Evolutionary conservation across 2,797 vertebrate genomes (phyloP).

Genomic region (Apogon talboti): DNA sequence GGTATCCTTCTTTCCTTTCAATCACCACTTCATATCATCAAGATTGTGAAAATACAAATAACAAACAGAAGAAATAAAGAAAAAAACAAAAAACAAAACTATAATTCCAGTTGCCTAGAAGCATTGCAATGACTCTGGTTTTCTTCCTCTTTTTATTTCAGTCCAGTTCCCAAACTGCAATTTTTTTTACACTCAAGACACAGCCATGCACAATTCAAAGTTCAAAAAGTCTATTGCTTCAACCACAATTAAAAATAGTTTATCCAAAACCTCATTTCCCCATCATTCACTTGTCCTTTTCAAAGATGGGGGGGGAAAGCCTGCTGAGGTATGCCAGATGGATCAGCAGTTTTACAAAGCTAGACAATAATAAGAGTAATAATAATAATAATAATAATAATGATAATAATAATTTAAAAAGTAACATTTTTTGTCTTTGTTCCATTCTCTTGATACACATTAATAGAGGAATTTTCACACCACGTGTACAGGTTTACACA

Average conservation of each 20-base stretch:
- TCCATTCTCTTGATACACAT: conserved; percentile 92
- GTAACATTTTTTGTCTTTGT: conserved; percentile 88
- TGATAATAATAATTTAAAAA: conserved; percentile 91
- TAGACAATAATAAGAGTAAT: conserved; percentile 82
- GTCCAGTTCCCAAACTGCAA: conserved; percentile 97
- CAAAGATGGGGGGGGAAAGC: conserved; percentile 71
- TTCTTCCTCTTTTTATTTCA: conserved; percentile 86
- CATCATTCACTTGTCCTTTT: conserved; percentile 67
- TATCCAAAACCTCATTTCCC: conserved; percentile 84
- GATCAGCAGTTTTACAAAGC: conserved; percentile 92
- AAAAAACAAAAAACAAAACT: conserved; percentile 27
- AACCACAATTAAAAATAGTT: conserved; percentile 98
- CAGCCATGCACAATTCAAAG: conserved; percentile 99
- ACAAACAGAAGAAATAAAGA: conserved; percentile 1
- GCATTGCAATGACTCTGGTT: conserved; percentile 41
- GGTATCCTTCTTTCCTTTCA: not conserved
- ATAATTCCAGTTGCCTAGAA: conserved; percentile 3
- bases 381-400: conserved; percentile 71
- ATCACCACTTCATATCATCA: conserved; percentile 10
- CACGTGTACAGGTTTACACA: conserved; percentile 92
- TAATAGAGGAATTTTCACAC: conserved; percentile 94
- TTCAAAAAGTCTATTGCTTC: conserved; percentile 99
- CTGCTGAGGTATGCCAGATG: conserved; percentile 89
- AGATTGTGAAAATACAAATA: conserved; percentile 1
- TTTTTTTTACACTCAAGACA: conserved; percentile 98